Evolutionary conservation across 2,888 invertebrate genomes (phyloP).

Genomic region (Drosophila gaucha): DNA sequence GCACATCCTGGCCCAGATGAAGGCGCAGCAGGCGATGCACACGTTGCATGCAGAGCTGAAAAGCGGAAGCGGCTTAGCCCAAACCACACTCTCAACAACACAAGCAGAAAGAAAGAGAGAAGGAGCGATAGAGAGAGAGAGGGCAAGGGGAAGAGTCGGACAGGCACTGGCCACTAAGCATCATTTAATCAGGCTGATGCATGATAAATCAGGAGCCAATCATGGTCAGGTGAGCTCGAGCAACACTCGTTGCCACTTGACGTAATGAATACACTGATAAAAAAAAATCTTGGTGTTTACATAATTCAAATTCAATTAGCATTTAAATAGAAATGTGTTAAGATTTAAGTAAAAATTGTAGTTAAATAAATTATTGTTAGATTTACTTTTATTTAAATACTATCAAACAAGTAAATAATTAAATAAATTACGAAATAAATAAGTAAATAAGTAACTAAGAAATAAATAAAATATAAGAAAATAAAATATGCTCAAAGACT

Average conservation of each 20-base stretch:
- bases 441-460: too few relatives aligned
- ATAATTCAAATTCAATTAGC: neutral
- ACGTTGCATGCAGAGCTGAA: conserved; percentile 49
- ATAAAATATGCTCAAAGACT: too few relatives aligned
- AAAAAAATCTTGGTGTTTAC: neutral
- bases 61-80: conserved; percentile 23
- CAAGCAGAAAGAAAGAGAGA: neutral
- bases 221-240: conserved; percentile 38
- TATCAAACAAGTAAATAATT: too few relatives aligned
- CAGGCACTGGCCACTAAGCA: conserved; percentile 60
- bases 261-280: conserved; percentile 8
- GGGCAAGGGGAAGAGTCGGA: neutral
- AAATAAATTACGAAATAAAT: too few relatives aligned
- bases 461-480: too few relatives aligned
- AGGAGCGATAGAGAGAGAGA: neutral
- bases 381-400: too few relatives aligned
- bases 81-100: conserved; percentile 16
- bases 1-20: conserved; percentile 87
- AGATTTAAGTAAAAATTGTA: neutral
- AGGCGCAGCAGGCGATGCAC: conserved; percentile 86
- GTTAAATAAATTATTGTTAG: neutral
- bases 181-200: conserved; percentile 73
- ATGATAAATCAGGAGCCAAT: conserved; percentile 76
- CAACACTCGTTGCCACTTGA: conserved; percentile 52
- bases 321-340: neutral